phyloP scores from a whole-genome alignment of 2,113 vertebrate genomes.

The Numida meleagris region DNA sequence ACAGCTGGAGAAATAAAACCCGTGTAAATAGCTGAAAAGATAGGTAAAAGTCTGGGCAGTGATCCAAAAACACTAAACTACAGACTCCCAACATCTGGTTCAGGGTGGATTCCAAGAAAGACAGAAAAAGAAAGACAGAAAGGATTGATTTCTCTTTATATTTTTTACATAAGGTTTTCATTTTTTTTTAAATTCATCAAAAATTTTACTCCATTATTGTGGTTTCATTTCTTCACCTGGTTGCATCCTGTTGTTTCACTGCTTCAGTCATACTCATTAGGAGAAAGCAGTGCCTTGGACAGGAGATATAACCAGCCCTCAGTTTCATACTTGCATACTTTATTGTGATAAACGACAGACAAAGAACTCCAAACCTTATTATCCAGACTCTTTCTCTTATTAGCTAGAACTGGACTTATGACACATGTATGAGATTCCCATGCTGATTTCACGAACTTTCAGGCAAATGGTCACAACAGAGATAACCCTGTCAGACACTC shows the following conservation, averaged over 20 bases:
- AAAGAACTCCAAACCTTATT: not conserved
- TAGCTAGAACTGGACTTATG: not conserved
- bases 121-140: slow-evolving; percentile 78
- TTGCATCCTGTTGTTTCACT: not conserved
- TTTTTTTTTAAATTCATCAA: slow-evolving; percentile 43
- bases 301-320: not conserved
- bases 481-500: not conserved
- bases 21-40: slow-evolving; percentile 95
- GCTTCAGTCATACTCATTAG: not conserved
- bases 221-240: slow-evolving; percentile 14
- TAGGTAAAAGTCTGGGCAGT: slow-evolving; percentile 89
- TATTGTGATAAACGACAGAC: not conserved
- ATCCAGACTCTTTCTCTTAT: not conserved
- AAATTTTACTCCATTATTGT: slow-evolving; percentile 24
- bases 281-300: not conserved
- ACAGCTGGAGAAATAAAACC: slow-evolving; percentile 89
- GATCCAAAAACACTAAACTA: slow-evolving; percentile 88
- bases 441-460: not conserved
- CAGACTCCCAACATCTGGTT: slow-evolving; percentile 92
- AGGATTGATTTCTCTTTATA: slow-evolving; percentile 44
- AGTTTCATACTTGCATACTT: not conserved
- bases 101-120: slow-evolving; percentile 85
- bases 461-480: not conserved
- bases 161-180: slow-evolving; percentile 51
- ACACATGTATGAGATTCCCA: not conserved